Evolutionary conservation across 2,888 invertebrate species (phyloP).

Genomic region (Cryptus armator): DNA sequence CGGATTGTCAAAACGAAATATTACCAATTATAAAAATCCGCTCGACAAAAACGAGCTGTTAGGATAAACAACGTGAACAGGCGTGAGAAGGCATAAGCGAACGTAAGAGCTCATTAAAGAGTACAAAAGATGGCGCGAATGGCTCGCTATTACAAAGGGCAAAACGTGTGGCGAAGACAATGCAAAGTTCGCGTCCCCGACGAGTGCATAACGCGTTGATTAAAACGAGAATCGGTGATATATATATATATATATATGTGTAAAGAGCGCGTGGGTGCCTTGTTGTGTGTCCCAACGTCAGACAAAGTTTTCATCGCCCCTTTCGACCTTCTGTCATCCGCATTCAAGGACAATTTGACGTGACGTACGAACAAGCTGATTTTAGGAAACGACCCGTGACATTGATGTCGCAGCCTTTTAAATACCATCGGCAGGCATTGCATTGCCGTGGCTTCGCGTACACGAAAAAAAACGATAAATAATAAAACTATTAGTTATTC

Average conservation of each 20-base stretch:
- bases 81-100: constrained; percentile 12
- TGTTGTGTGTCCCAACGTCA: constrained; percentile 18
- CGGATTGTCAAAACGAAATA: constrained; percentile 28
- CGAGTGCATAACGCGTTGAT: constrained; percentile 79
- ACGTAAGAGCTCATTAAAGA: constrained; percentile 82
- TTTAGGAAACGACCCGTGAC: constrained; percentile 56
- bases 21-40: constrained; percentile 46
- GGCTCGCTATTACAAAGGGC: constrained; percentile 73
- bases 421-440: constrained; percentile 26
- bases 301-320: constrained; percentile 24
- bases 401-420: constrained; percentile 18
- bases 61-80: constrained; percentile 65
- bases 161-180: constrained; percentile 77
- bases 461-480: no score
- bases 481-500: no score
- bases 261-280: constrained; percentile 68
- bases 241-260: constrained; percentile 80
- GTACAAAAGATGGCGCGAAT: constrained; percentile 74
- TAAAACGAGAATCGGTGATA: constrained; percentile 79
- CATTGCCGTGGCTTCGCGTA: background rate
- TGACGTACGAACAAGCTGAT: constrained; percentile 67
- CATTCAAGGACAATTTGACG: constrained; percentile 63
- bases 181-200: constrained; percentile 71
- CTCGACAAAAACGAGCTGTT: background rate
- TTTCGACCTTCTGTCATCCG: constrained; percentile 61